Percentiles rank a stretch among this genome's conserved stretches.
phyloP scores from a whole-genome alignment of 2,113 vertebrate genomes.

The Chascanopsetta lugubris region DNA sequence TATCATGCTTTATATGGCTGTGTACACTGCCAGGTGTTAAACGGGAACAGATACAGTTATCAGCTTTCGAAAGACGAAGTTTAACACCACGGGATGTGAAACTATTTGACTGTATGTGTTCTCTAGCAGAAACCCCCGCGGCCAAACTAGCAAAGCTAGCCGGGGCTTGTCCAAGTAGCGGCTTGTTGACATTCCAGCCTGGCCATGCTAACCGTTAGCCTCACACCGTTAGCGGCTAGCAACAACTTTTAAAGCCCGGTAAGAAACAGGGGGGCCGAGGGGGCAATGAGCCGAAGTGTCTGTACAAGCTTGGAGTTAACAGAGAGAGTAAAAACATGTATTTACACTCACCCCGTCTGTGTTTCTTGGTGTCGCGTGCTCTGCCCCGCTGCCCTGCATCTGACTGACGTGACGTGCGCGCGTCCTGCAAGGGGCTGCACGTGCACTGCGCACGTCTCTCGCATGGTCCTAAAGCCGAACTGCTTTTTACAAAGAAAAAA shows the following conservation, averaged over 20 bases:
- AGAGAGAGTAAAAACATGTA: fast-evolving
- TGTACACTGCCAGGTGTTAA: slow-evolving; percentile 14
- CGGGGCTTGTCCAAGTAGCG: slow-evolving; percentile 34
- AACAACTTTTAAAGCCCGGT: not conserved
- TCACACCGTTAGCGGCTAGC: not conserved
- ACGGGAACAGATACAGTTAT: slow-evolving; percentile 15
- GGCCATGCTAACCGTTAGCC: slow-evolving; percentile 56
- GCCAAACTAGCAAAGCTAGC: slow-evolving; percentile 38
- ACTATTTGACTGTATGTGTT: not conserved
- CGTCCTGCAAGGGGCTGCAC: slow-evolving; percentile 15
- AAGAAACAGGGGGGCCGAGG: not conserved
- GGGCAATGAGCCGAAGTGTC: fast-evolving
- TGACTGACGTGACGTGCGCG: slow-evolving; percentile 69
- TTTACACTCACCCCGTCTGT: slow-evolving; percentile 54
- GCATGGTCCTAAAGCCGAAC: slow-evolving; percentile 57
- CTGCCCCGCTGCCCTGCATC: slow-evolving; percentile 57
- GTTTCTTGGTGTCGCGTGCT: not conserved
- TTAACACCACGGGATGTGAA: not conserved
- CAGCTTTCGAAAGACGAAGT: not conserved
- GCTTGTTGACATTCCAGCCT: slow-evolving; percentile 63
- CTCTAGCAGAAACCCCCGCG: not conserved
- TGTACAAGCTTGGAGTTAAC: not conserved
- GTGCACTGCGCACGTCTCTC: slow-evolving; percentile 26
- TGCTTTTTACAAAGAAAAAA: no score
- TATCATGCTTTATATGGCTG: no score